A percentile compares a stretch with the other conserved stretches of the same genome.
These are phyloP conservation scores for Heliconius nattereri DNA, from an alignment of 1,140 invertebrate species.

Conservation along the genomic window DNA sequence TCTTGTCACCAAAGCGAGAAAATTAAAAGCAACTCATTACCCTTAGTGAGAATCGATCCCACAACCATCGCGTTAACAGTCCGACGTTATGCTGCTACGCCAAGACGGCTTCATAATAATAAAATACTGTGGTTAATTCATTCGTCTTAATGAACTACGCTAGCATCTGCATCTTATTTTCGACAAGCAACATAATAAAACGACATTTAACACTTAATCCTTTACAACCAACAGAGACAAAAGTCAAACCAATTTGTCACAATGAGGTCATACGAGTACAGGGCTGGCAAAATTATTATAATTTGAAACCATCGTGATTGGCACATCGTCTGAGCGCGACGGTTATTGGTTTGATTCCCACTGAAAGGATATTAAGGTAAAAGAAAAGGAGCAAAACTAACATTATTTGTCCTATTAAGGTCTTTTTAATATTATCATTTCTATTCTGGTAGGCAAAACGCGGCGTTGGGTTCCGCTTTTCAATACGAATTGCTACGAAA, in stretches of 20 bases:
- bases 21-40: not conserved
- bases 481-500: too few species aligned
- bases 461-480: too few species aligned
- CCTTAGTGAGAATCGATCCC: not conserved
- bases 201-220: not conserved
- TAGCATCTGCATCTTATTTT: not conserved
- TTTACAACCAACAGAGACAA: constrained; percentile 2
- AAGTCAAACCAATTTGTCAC: constrained; percentile 15
- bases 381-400: too few species aligned
- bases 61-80: not conserved
- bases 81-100: not conserved
- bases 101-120: not conserved
- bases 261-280: constrained; percentile 17
- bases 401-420: too few species aligned
- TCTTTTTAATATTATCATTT: too few species aligned
- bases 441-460: too few species aligned
- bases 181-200: not conserved
- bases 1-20: not conserved
- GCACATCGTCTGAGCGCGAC: too few species aligned
- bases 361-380: too few species aligned
- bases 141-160: too few species aligned
- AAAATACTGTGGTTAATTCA: too few species aligned
- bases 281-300: not conserved
- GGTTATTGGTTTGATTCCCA: too few species aligned
- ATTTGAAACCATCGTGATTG: too few species aligned